These are phyloP conservation scores for Phengaris arion DNA, from an alignment of 2,888 invertebrate genomes.

Conservation along the genomic window DNA sequence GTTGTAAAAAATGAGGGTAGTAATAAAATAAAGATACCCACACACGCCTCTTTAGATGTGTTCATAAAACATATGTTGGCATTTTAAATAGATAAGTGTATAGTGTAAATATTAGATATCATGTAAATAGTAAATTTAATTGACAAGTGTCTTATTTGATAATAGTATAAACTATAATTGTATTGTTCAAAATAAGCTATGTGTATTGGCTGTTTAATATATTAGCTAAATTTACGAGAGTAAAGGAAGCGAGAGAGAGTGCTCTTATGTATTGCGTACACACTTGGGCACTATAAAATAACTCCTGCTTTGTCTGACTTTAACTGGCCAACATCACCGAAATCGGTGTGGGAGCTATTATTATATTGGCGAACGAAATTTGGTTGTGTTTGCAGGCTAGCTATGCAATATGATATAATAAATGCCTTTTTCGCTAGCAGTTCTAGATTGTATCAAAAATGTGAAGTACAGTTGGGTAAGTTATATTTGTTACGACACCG, in stretches of 20 bases:
- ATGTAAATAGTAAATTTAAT: slow-evolving; percentile 29
- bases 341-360: no score
- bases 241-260: no score
- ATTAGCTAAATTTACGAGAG: not conserved
- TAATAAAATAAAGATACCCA: not conserved
- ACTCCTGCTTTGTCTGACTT: no score
- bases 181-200: slow-evolving; percentile 24
- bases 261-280: no score
- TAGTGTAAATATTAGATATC: slow-evolving; percentile 13
- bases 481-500: no score
- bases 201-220: not conserved
- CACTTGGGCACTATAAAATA: no score
- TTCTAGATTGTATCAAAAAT: not conserved
- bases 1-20: not conserved
- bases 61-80: slow-evolving; percentile 28
- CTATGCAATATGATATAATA: not conserved
- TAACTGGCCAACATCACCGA: no score
- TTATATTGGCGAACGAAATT: no score
- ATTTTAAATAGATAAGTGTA: slow-evolving; percentile 28
- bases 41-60: slow-evolving; percentile 24
- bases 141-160: slow-evolving; percentile 29
- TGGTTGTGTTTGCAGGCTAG: not conserved
- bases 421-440: not conserved
- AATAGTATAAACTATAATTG: slow-evolving; percentile 2
- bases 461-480: no score